Evolutionary conservation across 2,113 vertebrate species (phyloP), one percentile per base, ranked within the genome.

Genomic region (Puffinus mauretanicus): DNA sequence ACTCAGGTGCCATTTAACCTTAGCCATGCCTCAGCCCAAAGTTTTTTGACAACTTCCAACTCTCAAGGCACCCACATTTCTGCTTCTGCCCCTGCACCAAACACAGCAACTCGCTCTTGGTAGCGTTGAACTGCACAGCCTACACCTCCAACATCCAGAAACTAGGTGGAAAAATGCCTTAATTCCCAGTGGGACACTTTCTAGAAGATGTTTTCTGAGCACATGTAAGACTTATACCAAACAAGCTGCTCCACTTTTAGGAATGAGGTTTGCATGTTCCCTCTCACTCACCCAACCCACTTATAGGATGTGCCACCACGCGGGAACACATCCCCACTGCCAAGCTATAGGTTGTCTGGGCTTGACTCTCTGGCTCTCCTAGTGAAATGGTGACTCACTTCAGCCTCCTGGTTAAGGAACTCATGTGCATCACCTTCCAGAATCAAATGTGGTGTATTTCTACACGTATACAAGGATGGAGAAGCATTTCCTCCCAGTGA

Each of bases 291-390:
- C 20, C 42, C 81, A 73, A 44, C 69, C 60, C 40, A 78, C 44
- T 67, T 54, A 36, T 16, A 73, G 65, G 89, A 91, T 94, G 65
- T 91, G 86, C 73, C 78, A 79, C 78, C 66, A 27, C 0, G 4
- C 2, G 3, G 66, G 40, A 95, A 25, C 69, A 91, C 20, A 84
- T 86, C 52, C 83, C 64, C 17, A 6, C 72, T 94, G 93, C 72
- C 92, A 90, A 95, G 66, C 54, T 66, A 72, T 26, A 79, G 82
- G 58, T 61, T 94, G 86, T 55, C 69, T 90, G 64, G 87, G 90
- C 90, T 91, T 77, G 87, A 86, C 11, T 94, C 57, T 58, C 66
- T 67, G 87, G 75, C 76, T 86, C 22, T 94, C 36, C 84, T 85
- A 3, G 47, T 55, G 57, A 85, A 60, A 52, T 40, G 36, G 36